phyloP scores from a whole-genome alignment of 2,888 invertebrate genomes.

The Sarcophaga rosellei region DNA sequence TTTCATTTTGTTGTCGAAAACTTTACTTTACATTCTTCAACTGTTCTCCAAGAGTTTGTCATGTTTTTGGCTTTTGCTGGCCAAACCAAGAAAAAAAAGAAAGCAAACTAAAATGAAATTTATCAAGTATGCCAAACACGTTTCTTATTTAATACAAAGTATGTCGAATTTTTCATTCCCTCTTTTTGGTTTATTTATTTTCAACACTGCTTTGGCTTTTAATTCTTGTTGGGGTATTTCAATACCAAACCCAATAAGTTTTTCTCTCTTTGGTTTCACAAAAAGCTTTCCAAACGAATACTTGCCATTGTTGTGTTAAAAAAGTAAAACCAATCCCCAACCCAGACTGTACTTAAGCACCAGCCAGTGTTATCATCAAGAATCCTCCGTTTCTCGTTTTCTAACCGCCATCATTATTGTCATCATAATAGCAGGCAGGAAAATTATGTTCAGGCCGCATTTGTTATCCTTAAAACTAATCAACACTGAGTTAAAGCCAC shows the following conservation, averaged over 20 bases:
- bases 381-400: background rate
- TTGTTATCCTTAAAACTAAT: slow-evolving; percentile 64
- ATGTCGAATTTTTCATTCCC: slow-evolving; percentile 7
- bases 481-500: slow-evolving; percentile 63
- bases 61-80: background rate
- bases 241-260: background rate
- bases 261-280: slow-evolving; percentile 1
- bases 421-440: slow-evolving; percentile 17
- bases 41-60: background rate
- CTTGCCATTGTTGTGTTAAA: slow-evolving; percentile 20
- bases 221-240: background rate
- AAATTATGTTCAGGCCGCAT: slow-evolving; percentile 35
- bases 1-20: background rate
- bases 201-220: background rate
- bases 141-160: slow-evolving; percentile 43
- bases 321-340: background rate
- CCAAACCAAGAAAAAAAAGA: background rate
- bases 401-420: background rate
- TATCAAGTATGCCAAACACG: slow-evolving; percentile 54
- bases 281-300: background rate
- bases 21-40: background rate
- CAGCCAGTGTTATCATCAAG: slow-evolving; percentile 21
- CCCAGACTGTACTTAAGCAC: slow-evolving; percentile 3
- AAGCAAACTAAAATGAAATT: slow-evolving; percentile 14
- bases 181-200: background rate